phyloP scores from a whole-genome alignment of 2,797 vertebrate genomes.

The Enteromius argenteus region DNA sequence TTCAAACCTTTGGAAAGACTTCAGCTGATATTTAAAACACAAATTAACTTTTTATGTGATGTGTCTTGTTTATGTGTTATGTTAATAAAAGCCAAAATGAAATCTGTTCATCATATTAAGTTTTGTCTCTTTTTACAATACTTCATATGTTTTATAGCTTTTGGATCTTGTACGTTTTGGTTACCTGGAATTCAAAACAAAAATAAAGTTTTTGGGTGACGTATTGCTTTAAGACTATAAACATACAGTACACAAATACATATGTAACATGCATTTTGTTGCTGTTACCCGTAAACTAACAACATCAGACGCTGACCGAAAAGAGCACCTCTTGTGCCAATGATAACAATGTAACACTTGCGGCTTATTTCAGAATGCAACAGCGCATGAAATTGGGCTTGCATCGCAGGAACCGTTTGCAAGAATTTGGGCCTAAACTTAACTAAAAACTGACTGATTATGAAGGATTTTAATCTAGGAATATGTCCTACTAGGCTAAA shows the following conservation, averaged over 20 bases:
- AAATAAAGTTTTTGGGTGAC: background rate
- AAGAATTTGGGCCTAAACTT: background rate
- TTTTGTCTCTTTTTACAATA: background rate
- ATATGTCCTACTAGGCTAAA: slow-evolving; percentile 7
- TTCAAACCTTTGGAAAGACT: background rate
- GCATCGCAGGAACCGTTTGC: slow-evolving; percentile 1
- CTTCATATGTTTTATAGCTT: background rate
- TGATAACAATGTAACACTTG: slow-evolving; percentile 5
- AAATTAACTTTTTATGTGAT: background rate
- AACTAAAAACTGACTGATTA: slow-evolving; percentile 14
- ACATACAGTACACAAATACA: background rate
- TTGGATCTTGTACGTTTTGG: background rate
- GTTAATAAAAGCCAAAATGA: background rate
- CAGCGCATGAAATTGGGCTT: slow-evolving; percentile 22
- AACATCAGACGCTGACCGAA: slow-evolving; percentile 1
- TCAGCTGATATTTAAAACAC: background rate
- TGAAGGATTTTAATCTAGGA: slow-evolving; percentile 18
- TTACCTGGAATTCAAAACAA: background rate
- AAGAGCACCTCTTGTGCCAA: background rate
- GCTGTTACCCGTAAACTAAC: background rate
- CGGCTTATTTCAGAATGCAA: slow-evolving; percentile 17
- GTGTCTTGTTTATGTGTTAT: background rate
- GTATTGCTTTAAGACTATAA: background rate
- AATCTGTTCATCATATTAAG: background rate
- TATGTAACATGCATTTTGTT: background rate